Evolutionary conservation across 1,140 invertebrate species (phyloP), one percentile per base, ranked within the genome.

Genomic region (Neelides sp.): DNA sequence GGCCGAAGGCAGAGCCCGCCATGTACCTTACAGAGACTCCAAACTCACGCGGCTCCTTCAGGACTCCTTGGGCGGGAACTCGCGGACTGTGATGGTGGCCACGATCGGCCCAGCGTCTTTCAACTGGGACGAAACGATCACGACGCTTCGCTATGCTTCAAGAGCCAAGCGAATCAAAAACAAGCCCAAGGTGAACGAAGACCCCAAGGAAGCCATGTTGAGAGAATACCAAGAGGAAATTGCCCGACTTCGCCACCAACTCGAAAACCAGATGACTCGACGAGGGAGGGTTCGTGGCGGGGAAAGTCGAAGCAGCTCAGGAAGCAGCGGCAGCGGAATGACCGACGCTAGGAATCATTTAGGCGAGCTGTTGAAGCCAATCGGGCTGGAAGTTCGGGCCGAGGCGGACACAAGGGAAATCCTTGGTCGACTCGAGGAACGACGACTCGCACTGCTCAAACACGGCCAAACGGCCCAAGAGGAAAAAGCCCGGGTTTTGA

Each of bases 51-150:
- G 91, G 41, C 72, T 95, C 27, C 70, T 96, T 40, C 89, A 95
- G 72, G 90, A 95, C 71, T 94, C 89, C 0, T 70, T 95, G 10
- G 91, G 91, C 54, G 91, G 91, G 8, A 96, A 96, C 73, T 88
- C 90, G 35, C 92, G 90, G 68, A 96, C 91, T 12, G 84, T 95
- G 28, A 96, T 96, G 91, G 86, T 96, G 24, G 91, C 92, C 15
- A 94, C 92, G 68, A 85, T 96, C 62, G 91, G 91, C 5, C 92
- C 92, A n/a, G 89, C 92, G 4, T 81, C 78, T 60, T 92, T 88
- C 69, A 96, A 96, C 70, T 93, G 86, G 68, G 93, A 96, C 63
- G 92, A 96, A 73, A 92, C 89, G 22, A 71, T 95, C 50, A 89
- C 84, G 10, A 96, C 91, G 3, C 71, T 96, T 47, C 73, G 91